Evolutionary conservation across 1,140 invertebrate genomes (phyloP), one percentile per base, ranked within the genome.

Genomic region (Bursaphelenchus mucronatus): DNA sequence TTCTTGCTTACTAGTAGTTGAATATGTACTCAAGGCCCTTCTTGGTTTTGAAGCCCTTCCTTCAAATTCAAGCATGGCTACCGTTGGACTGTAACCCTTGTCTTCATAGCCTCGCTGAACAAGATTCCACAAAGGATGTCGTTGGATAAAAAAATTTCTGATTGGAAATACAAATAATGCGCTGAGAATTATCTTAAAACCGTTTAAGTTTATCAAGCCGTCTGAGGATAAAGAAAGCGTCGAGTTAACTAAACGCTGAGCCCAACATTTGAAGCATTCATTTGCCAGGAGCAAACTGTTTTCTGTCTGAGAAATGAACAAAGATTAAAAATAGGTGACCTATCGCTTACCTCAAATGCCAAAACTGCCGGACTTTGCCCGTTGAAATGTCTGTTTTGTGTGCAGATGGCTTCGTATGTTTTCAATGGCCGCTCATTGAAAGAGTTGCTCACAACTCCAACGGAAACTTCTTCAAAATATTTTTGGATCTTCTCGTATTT

Each of bases 181-280:
- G 8, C 53, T 68, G 8, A 78, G 50, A 0, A 74, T 41, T 51
- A 78, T 70, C 56, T 79, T 78, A 72, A 49, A 76, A 19, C 8
- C 49, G 49, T 66, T 64, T 0, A 8, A 19, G 5, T 61, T 50
- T 58, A 8, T 47, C 17, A 39, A 72, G 19, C 41, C 19, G 45
- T 40, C 61, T 8, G 53, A 50, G 54, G 40, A 30, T 30, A 69
- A 19, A 19, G 76, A 71, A 40, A 78, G 61, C 55, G 73, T 69
- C 0, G 74, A 74, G 61, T 78, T 74, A 8, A 78, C 65, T n/a
- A 77, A 67, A 19, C 74, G 68, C 49, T 69, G 68, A 45, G 75
- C 68, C 74, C 74, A 78, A 39, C 71, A 64, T 57, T 78, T 76
- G 51, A 74, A 78, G 47, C 75, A 79, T 49, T 78, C 76, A 41